phyloP scores from a whole-genome alignment of 1,140 invertebrate species.

The Ostrea edulis region DNA sequence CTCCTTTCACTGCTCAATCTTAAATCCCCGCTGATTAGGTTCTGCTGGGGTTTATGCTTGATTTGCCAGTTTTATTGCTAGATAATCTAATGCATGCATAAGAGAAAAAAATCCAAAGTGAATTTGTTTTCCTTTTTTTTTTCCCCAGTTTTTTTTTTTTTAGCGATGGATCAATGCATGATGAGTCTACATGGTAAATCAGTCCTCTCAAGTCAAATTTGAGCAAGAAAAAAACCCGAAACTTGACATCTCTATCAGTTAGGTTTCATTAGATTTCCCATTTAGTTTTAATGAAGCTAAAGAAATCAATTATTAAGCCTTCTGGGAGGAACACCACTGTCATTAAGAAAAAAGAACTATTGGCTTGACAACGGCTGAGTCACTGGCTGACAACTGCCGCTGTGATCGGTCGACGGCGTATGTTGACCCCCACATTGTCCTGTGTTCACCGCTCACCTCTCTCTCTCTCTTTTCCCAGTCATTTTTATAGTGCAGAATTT shows the following conservation, averaged over 20 bases:
- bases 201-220: too few species aligned
- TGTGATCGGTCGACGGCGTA: too few species aligned
- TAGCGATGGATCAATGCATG: neutral
- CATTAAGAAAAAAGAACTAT: neutral
- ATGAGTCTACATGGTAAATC: neutral
- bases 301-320: neutral
- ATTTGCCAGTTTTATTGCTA: neutral
- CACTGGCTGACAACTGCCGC: neutral
- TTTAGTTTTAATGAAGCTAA: neutral
- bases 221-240: too few species aligned
- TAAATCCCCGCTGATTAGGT: neutral
- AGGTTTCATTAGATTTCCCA: neutral
- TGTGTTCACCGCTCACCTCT: too few species aligned
- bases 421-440: too few species aligned
- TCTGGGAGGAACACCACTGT: neutral
- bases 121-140: neutral
- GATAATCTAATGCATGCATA: neutral
- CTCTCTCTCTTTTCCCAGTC: too few species aligned
- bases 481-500: too few species aligned
- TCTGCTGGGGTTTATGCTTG: neutral
- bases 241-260: too few species aligned
- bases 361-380: constrained; percentile 8
- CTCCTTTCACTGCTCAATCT: neutral
- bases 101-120: neutral
- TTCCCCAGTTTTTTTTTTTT: neutral